Evolutionary conservation across 2,888 invertebrate genomes (phyloP).

Genomic region (Synergus gifuensis): DNA sequence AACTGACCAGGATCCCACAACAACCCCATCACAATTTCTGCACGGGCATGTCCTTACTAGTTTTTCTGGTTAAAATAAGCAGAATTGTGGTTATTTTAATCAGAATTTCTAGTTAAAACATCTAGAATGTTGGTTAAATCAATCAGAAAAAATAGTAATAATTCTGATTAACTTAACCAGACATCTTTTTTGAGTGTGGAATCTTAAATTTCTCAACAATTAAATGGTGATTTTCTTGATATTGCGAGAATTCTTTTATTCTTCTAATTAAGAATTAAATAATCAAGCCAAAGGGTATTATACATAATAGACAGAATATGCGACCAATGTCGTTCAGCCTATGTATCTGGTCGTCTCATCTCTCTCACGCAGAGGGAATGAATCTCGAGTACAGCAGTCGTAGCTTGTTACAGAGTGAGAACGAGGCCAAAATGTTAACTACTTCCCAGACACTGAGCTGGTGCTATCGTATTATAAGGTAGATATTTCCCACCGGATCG

Average conservation of each 20-base stretch:
- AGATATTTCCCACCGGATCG: slow-evolving; percentile 27
- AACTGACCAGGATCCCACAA: too few species aligned
- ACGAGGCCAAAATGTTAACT: slow-evolving; percentile 71
- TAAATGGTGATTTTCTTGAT: slow-evolving; percentile 30
- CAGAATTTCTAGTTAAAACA: too few species aligned
- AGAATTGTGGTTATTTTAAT: too few species aligned
- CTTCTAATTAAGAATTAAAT: slow-evolving; percentile 19
- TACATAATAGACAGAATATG: slow-evolving; percentile 9
- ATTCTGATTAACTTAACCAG: too few species aligned
- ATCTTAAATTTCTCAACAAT: slow-evolving; percentile 8
- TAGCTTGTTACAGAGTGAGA: slow-evolving; percentile 57
- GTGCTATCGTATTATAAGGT: slow-evolving; percentile 39
- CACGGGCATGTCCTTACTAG: too few species aligned
- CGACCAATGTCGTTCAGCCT: slow-evolving; percentile 18
- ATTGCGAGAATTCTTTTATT: slow-evolving; percentile 15
- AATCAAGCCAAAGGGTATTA: slow-evolving; percentile 28
- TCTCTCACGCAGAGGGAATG: slow-evolving; percentile 39
- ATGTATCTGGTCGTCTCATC: slow-evolving; percentile 21
- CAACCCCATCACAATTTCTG: too few species aligned
- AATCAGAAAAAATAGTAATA: too few species aligned
- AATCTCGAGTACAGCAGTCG: slow-evolving; percentile 31
- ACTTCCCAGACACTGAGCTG: slow-evolving; percentile 64
- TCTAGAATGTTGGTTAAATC: too few species aligned
- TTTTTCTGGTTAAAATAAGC: too few species aligned
- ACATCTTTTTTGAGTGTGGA: neutral